Evolutionary conservation across 2,888 invertebrate genomes (phyloP), one percentile per base, ranked within the genome.

Genomic region (Tachina lurida): DNA sequence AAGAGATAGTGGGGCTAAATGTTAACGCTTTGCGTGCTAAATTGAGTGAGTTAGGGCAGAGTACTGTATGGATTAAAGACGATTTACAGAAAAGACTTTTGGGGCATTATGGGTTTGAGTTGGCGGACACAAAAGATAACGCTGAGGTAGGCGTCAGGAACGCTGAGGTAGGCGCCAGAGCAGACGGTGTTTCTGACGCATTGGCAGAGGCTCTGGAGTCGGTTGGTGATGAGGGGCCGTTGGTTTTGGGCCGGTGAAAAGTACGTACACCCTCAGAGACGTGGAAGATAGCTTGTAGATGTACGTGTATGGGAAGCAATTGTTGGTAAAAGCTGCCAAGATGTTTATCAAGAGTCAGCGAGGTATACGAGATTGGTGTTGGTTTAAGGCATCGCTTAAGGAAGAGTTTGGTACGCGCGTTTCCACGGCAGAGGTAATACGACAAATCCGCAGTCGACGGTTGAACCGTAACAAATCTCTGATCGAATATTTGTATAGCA

Each of bases 401-500:
- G 65, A 79, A 0, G 86, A 87, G 19, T 84, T 84, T 52, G 74
- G 80, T 8, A 9, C 19, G 12, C 73, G 58, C 3, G 13, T 73
- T 7, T 84, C 83, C 9, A 83, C 77, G 9, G 81, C 71, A 2
- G 76, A 86, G 19, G 70, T 86, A 2, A 84, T 81, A 41, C 58
- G 54, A 15, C 68, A 65, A 58, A 65, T 87, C 12, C 63, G 84
- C 7, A 80, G 45, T 15, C 68, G 84, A 12, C 71, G 65, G 0
- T 67, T 84, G 47, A 79, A 84, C 15, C 49, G 62, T 12, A 68
- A 45, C 9, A 84, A 86, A 68, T 63, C 76, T 0, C 56, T 84
- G 9, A 39, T 70, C 10, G 87, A 87, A 56, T 87, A 87, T 52
- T 22, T 84, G 1, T 87, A 87, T 45, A 39, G 49, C 15, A 54